These are phyloP conservation scores for Hippocampus abdominalis DNA, from an alignment of 2,113 vertebrate species.

Conservation along the genomic window DNA sequence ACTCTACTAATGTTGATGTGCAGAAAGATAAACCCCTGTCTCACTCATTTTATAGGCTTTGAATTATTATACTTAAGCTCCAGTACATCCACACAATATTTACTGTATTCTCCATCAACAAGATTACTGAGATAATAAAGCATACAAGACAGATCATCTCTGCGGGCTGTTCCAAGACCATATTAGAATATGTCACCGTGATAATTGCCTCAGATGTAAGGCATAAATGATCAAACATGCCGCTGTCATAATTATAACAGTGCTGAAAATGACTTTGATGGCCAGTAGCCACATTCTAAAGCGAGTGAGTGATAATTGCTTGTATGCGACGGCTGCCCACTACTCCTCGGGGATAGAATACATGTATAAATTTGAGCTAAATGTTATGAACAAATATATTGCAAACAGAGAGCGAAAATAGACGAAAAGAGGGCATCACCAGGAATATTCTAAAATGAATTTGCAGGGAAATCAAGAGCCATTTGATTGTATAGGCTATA, in stretches of 20 bases:
- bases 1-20: background rate
- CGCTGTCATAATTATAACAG: background rate
- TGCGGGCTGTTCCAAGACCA: background rate
- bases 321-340: background rate
- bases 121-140: slow-evolving; percentile 41
- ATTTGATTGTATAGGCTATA: too few species aligned
- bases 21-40: background rate
- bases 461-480: background rate
- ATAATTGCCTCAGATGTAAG: slow-evolving; percentile 12
- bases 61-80: slow-evolving; percentile 27
- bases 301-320: slow-evolving; percentile 3
- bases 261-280: slow-evolving; percentile 15
- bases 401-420: background rate
- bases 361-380: background rate
- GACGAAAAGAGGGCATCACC: background rate
- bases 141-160: slow-evolving; percentile 8
- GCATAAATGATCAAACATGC: slow-evolving; percentile 1
- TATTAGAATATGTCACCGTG: slow-evolving; percentile 9
- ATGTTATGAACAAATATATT: background rate
- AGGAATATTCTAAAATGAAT: background rate
- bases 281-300: background rate
- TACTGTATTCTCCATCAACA: slow-evolving; percentile 22
- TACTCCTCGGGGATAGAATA: background rate
- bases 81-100: slow-evolving; percentile 11
- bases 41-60: slow-evolving; percentile 27